Evolutionary conservation across 2,888 invertebrate species (phyloP).

Genomic region (Microplitis manilae): DNA sequence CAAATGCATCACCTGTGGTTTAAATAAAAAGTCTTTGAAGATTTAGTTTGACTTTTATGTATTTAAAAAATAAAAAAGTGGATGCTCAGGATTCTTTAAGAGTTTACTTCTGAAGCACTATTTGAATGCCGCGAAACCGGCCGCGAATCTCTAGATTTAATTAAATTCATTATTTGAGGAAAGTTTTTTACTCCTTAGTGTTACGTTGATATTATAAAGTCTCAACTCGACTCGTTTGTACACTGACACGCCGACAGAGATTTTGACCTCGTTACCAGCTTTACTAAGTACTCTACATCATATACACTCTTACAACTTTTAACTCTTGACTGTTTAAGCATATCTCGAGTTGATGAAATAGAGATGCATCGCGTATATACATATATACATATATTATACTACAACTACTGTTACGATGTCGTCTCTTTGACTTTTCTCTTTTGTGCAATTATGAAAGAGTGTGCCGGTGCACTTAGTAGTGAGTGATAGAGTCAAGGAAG

Average conservation of each 20-base stretch:
- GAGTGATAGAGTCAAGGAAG: constrained; percentile 16
- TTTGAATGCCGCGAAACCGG: not conserved
- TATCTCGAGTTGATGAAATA: constrained; percentile 17
- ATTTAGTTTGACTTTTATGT: not conserved
- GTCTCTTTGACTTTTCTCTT: constrained; percentile 47
- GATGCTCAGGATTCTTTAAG: not conserved
- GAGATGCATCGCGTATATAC: not conserved
- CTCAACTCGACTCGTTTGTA: constrained; percentile 42
- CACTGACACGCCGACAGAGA: constrained; percentile 29
- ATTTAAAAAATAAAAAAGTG: not conserved
- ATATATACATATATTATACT: not conserved
- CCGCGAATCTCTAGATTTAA: constrained; percentile 18
- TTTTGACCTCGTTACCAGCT: constrained; percentile 58
- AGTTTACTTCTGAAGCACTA: not conserved
- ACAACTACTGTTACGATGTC: constrained; percentile 28
- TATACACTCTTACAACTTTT: not conserved
- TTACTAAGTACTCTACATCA: constrained; percentile 14
- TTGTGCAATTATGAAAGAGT: constrained; percentile 53
- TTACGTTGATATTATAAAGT: constrained; percentile 30
- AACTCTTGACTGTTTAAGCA: constrained; percentile 33
- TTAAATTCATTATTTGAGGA: constrained; percentile 13
- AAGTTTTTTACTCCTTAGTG: not conserved
- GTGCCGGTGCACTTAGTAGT: constrained; percentile 14
- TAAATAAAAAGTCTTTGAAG: not conserved
- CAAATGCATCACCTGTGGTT: not conserved